Evolutionary conservation across 2,113 vertebrate genomes (phyloP).

Genomic region (Thinocorus orbignyianus): DNA sequence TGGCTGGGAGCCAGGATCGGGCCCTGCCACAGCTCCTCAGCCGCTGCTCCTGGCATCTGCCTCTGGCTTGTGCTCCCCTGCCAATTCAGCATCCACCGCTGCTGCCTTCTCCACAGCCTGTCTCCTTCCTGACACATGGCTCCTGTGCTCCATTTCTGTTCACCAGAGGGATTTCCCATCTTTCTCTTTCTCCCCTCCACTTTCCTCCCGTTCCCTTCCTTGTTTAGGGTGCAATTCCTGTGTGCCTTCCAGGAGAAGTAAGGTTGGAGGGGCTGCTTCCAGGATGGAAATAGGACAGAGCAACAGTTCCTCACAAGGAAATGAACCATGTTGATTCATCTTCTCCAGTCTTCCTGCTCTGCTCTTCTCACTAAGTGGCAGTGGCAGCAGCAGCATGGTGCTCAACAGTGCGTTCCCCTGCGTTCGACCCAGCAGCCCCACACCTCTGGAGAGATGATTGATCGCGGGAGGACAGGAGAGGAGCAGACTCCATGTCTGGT

Average conservation of each 20-base stretch:
- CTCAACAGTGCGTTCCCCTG: slow-evolving; percentile 18
- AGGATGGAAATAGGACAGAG: not conserved
- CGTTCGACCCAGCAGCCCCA: not conserved
- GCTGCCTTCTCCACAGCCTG: not conserved
- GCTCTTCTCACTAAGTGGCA: slow-evolving; percentile 4
- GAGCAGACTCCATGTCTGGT: not conserved
- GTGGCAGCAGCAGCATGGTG: slow-evolving; percentile 49
- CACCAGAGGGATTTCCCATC: rapidly evolving
- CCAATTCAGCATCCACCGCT: not conserved
- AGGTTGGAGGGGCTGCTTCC: not conserved
- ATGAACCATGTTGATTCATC: not conserved
- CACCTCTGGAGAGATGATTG: slow-evolving; percentile 38
- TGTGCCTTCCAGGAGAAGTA: not conserved
- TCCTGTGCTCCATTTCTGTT: rapidly evolving
- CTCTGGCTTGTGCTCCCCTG: not conserved
- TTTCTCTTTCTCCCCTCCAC: not conserved
- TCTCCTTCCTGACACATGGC: not conserved
- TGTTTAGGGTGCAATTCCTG: not conserved
- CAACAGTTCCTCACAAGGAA: not conserved
- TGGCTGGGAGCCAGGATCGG: not conserved
- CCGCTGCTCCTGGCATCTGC: not conserved
- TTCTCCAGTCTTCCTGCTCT: not conserved
- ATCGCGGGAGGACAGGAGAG: not conserved
- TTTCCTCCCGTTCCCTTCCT: not conserved
- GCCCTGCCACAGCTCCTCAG: not conserved